Percentiles rank a stretch among this genome's conserved stretches.
These are phyloP conservation scores for Scrobipalpa costella DNA, from an alignment of 2,888 invertebrate genomes.

Conservation along the genomic window DNA sequence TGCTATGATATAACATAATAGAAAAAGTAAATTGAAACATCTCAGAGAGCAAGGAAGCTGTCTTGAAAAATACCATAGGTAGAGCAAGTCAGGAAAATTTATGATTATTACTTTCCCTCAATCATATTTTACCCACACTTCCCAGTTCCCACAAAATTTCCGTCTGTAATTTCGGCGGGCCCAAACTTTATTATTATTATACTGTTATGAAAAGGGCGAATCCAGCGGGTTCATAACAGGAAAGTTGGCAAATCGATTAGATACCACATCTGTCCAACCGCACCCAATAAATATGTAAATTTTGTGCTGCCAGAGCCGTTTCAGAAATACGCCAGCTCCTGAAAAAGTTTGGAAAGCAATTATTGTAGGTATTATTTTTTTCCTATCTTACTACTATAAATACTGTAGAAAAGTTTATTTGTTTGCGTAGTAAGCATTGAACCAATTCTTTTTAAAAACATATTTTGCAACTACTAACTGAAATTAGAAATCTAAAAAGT, in stretches of 20 bases:
- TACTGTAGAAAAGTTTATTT: too few species aligned
- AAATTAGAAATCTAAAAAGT: too few species aligned
- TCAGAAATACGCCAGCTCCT: slow-evolving; percentile 20
- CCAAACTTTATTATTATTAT: slow-evolving; percentile 16
- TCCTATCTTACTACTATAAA: too few species aligned
- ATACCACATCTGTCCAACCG: slow-evolving; percentile 54
- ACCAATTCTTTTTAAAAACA: too few species aligned
- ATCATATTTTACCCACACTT: slow-evolving; percentile 17
- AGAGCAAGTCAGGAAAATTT: slow-evolving; percentile 4
- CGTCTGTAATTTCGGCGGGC: slow-evolving; percentile 13
- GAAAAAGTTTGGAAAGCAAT: neutral
- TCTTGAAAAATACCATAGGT: slow-evolving; percentile 10
- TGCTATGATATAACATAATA: neutral
- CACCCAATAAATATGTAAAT: slow-evolving; percentile 75
- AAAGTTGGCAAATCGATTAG: slow-evolving; percentile 57
- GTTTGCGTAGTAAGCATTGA: too few species aligned
- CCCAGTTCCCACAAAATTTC: slow-evolving; percentile 11
- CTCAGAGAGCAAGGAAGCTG: neutral
- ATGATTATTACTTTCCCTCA: slow-evolving; percentile 9
- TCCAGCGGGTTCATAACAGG: slow-evolving; percentile 20
- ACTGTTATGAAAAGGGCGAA: slow-evolving; percentile 9
- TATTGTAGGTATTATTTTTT: too few species aligned
- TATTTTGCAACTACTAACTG: too few species aligned
- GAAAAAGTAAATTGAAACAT: neutral
- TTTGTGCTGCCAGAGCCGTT: slow-evolving; percentile 46